Evolutionary conservation across 2,888 invertebrate species (phyloP).

Genomic region (Leucozona laternaria): DNA sequence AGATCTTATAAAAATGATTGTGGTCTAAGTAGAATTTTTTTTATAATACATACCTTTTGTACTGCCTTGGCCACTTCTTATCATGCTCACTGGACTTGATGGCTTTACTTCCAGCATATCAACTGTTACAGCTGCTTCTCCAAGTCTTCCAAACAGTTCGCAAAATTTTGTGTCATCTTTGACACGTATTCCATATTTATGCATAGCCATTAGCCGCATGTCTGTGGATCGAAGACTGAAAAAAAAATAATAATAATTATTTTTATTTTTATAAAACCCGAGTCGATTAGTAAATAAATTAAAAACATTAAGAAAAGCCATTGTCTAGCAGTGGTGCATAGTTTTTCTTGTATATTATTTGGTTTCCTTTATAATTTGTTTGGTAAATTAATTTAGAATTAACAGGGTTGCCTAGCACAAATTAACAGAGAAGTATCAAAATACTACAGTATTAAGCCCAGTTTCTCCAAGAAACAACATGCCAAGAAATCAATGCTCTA

Average conservation of each 20-base stretch:
- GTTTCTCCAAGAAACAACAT: too few relatives aligned
- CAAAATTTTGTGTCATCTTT: constrained; percentile 84
- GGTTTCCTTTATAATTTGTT: too few relatives aligned
- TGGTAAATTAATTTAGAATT: too few relatives aligned
- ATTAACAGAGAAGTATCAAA: too few relatives aligned
- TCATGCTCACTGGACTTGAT: constrained; percentile 85
- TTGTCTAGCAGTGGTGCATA: too few relatives aligned
- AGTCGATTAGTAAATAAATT: too few relatives aligned
- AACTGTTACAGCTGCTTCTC: constrained; percentile 87
- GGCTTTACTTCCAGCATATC: constrained; percentile 88
- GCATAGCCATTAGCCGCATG: constrained; percentile 88
- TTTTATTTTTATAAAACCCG: background rate
- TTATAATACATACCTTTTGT: constrained; percentile 78
- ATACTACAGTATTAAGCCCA: too few relatives aligned
- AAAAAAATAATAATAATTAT: background rate
- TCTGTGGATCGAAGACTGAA: constrained; percentile 86
- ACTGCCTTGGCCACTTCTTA: constrained; percentile 80
- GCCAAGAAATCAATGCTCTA: too few relatives aligned
- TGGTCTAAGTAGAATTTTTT: background rate
- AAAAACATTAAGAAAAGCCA: too few relatives aligned
- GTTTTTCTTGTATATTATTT: too few relatives aligned
- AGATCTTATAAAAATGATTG: background rate
- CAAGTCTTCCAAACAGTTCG: constrained; percentile 86
- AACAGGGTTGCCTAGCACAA: too few relatives aligned
- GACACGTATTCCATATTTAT: constrained; percentile 87